Evolutionary conservation across 2,797 vertebrate species (phyloP), one percentile per base, ranked within the genome.

Genomic region (Scleropages formosus): DNA sequence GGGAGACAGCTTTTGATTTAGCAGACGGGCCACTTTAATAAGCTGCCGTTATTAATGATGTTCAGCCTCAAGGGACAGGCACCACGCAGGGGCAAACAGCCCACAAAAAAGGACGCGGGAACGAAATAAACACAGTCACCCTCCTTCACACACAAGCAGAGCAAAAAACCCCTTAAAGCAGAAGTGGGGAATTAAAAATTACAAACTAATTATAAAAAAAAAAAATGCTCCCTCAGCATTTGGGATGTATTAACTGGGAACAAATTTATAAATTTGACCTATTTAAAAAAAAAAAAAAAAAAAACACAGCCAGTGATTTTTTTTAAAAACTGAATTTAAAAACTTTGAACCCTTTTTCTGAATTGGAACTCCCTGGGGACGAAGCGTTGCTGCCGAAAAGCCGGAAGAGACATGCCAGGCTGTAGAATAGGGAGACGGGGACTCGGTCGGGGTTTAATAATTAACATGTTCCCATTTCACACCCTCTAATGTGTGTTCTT

Each of bases 21-120:
- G 53, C 56, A 58, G 70, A 47, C 70, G 44, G 56, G 53, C 49
- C 27, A 6, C 18, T 44, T 72, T 72, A 60, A 39, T 72, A 60
- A 59, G 70, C 26, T 60, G 70, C 27, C 27, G 26, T 13, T 60
- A 44, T 72, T 44, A 72, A 71, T 71, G 68, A 71, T 26, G 53
- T 26, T 20, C 26, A 20, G 31, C 53, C 53, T 6, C 18, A 27
- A 60, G 53, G 31, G 56, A 18, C 4, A 69, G 16, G 49, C 24
- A 24, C 68, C 47, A n/a, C 31, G 49, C 26, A 58, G 16, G 67
- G 20, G 26, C 27, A 72, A 72, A 51, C 53, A 24, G 69, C 69
- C 68, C 31, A 27, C 59, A 68, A 53, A 58, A n/a, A n/a, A 3
- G 53, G 58, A 13, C 12, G 12, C 12, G 58, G n/a, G 18, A 58